Percentiles rank a stretch among this genome's conserved stretches.
These are phyloP conservation scores for Nomada fabriciana DNA, from an alignment of 2,888 invertebrate species.

Conservation along the genomic window DNA sequence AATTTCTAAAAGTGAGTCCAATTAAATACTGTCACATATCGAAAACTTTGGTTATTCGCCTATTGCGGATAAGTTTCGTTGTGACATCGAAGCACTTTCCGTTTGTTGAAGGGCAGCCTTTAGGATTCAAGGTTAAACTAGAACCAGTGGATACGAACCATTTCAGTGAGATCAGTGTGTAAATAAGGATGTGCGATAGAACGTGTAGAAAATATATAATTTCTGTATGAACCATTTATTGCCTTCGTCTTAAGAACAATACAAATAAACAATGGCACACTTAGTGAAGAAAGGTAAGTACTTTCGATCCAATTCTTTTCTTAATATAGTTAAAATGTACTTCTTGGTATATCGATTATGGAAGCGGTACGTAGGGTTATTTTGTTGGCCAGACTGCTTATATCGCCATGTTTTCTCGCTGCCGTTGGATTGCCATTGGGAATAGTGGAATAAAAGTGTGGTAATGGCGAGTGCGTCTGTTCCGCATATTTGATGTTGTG, in stretches of 20 bases:
- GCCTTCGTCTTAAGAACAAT: not conserved
- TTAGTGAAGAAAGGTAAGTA: conserved; percentile 64
- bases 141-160: conserved; percentile 63
- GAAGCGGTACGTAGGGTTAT: conserved; percentile 31
- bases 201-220: conserved; percentile 13
- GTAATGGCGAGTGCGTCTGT: conserved; percentile 82
- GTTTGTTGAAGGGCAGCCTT: conserved; percentile 35
- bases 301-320: conserved; percentile 3
- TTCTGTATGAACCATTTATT: conserved; percentile 27
- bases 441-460: conserved; percentile 65
- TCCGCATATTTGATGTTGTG: conserved; percentile 76
- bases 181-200: conserved; percentile 59
- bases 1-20: conserved; percentile 2
- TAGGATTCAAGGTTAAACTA: conserved; percentile 37
- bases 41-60: conserved; percentile 2
- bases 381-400: conserved; percentile 60
- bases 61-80: conserved; percentile 3
- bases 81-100: conserved; percentile 30
- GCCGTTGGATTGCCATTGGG: conserved; percentile 50
- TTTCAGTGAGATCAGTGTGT: conserved; percentile 48
- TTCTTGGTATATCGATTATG: conserved; percentile 13
- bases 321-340: conserved; percentile 21
- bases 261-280: conserved; percentile 61
- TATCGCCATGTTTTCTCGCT: conserved; percentile 46
- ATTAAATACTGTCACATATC: not conserved